A percentile compares a stretch with the other conserved stretches of the same genome.
phyloP scores from a whole-genome alignment of 2,888 invertebrate genomes.

The Philereme vetulata region DNA sequence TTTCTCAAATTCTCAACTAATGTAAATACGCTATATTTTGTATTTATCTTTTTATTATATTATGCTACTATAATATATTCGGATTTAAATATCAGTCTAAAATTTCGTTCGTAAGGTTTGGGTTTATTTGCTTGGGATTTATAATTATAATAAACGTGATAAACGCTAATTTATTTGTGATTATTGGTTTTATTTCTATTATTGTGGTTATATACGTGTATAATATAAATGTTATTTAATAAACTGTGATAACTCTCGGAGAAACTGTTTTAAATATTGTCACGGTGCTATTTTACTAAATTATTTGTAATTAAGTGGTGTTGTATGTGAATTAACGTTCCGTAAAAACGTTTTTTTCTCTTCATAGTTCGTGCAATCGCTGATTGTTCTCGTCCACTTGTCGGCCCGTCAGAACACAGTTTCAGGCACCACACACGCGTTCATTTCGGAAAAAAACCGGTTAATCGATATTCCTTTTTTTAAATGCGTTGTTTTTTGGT shows the following conservation, averaged over 20 bases:
- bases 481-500: conserved; percentile 41
- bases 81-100: conserved; percentile 82
- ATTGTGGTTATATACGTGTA: conserved; percentile 73
- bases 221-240: conserved; percentile 49
- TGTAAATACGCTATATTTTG: conserved; percentile 80
- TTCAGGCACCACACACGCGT: conserved; percentile 30
- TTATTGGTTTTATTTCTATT: conserved; percentile 60
- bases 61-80: conserved; percentile 50
- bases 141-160: conserved; percentile 47
- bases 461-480: conserved; percentile 25
- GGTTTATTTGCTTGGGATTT: conserved; percentile 74
- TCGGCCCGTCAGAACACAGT: conserved; percentile 28
- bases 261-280: conserved; percentile 60
- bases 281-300: conserved; percentile 61
- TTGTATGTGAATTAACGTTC: conserved; percentile 50
- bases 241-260: conserved; percentile 57
- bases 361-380: conserved; percentile 68
- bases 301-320: conserved; percentile 54
- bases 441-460: conserved; percentile 30
- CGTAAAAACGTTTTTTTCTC: conserved; percentile 72
- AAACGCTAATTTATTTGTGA: conserved; percentile 61
- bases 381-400: conserved; percentile 25
- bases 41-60: conserved; percentile 53
- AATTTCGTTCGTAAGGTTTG: conserved; percentile 81
- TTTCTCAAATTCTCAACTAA: conserved; percentile 83